Evolutionary conservation across 2,113 vertebrate genomes (phyloP).

Genomic region (Pelecanus crispus): DNA sequence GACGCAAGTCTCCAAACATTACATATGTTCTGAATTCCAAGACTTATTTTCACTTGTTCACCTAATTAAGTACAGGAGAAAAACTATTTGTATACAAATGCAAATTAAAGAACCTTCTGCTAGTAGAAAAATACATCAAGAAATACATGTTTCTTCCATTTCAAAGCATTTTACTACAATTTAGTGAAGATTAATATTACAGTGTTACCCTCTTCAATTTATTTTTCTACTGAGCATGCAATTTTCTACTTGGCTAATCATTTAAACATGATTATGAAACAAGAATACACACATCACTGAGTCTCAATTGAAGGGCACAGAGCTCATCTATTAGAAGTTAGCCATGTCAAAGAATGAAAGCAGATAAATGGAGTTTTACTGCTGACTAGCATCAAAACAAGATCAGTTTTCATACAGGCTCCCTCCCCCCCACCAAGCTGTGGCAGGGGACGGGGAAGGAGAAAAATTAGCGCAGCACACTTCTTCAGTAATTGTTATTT

Average conservation of each 20-base stretch:
- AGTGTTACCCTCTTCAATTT: not conserved
- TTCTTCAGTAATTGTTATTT: not conserved
- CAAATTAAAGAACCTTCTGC: not conserved
- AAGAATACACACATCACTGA: not conserved
- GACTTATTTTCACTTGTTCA: not conserved
- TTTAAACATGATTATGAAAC: not conserved
- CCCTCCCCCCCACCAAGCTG: rapidly evolving
- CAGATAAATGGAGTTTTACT: not conserved
- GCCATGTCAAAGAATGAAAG: not conserved
- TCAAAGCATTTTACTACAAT: not conserved
- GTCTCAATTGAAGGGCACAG: not conserved
- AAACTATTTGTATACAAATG: not conserved
- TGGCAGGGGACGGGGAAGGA: not conserved
- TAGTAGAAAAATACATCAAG: not conserved
- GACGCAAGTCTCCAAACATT: not conserved
- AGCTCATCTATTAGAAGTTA: conserved; percentile 1
- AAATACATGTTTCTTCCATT: not conserved
- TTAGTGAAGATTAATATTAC: not conserved
- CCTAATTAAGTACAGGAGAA: not conserved
- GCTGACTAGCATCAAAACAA: not conserved
- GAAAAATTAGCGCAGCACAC: not conserved
- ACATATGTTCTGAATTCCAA: not conserved
- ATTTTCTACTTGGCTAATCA: conserved; percentile 41
- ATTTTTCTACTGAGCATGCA: not conserved
- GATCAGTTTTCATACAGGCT: not conserved